A percentile compares a stretch with the other conserved stretches of the same genome.
Evolutionary conservation across 2,113 vertebrate genomes (phyloP).

Genomic region (Salvelinus sp.): DNA sequence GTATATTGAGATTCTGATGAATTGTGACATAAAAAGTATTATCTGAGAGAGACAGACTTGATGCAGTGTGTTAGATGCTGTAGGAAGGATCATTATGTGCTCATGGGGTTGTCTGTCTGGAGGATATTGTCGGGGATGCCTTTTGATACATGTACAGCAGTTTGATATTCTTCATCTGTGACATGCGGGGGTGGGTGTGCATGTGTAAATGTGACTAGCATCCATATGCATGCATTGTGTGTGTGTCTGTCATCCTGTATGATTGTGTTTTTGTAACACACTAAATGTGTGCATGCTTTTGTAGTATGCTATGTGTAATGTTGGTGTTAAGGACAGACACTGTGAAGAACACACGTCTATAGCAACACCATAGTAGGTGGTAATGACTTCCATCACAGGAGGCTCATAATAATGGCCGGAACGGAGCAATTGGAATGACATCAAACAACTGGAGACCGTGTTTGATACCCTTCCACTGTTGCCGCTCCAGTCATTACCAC

Average conservation of each 20-base stretch:
- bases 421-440: too few relatives aligned
- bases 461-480: too few relatives aligned
- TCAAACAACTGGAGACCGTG: too few relatives aligned
- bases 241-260: not conserved
- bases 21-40: slow-evolving; percentile 36
- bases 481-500: too few relatives aligned
- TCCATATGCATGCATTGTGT: not conserved
- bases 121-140: slow-evolving; percentile 21
- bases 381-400: too few relatives aligned
- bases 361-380: too few relatives aligned
- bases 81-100: slow-evolving; percentile 53
- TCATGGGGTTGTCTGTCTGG: slow-evolving; percentile 24
- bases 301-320: too few relatives aligned
- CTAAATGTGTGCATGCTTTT: too few relatives aligned
- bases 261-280: too few relatives aligned
- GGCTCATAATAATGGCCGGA: too few relatives aligned
- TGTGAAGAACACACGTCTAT: too few relatives aligned
- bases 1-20: slow-evolving; percentile 35
- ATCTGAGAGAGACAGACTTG: slow-evolving; percentile 32
- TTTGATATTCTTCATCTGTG: slow-evolving; percentile 15
- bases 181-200: not conserved
- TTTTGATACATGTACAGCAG: slow-evolving; percentile 45
- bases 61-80: slow-evolving; percentile 5
- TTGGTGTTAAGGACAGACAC: too few relatives aligned
- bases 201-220: not conserved